Conservation (phyloP, 2,888 invertebrate species). For the Dinocampus coccinellae region DNA sequence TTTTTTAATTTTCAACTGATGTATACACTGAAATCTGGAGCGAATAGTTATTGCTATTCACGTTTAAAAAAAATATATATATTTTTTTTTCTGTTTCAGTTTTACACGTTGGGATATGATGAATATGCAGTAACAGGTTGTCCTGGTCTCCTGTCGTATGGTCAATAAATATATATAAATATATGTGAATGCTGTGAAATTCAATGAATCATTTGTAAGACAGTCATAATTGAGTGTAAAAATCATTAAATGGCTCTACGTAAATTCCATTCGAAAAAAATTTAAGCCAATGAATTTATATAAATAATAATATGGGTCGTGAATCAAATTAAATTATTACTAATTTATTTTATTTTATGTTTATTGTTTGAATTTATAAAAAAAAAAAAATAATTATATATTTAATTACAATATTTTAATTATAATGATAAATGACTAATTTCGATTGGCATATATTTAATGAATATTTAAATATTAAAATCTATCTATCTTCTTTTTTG, state of each 20-base stretch:
- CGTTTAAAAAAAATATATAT: neutral
- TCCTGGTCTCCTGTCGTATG: neutral
- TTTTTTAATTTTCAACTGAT: slow-evolving; percentile 2
- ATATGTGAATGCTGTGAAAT: slow-evolving; percentile 8
- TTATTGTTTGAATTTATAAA: neutral
- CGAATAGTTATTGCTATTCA: neutral
- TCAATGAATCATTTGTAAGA: slow-evolving; percentile 25
- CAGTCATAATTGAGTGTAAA: slow-evolving; percentile 18
- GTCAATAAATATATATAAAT: slow-evolving; percentile 17
- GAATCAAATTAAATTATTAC: neutral
- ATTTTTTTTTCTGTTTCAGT: neutral
- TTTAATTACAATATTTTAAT: neutral
- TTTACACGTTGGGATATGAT: slow-evolving; percentile 17
- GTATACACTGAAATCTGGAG: slow-evolving; percentile 2
- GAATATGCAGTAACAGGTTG: slow-evolving; percentile 31
- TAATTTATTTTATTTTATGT: neutral
- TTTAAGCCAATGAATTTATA: neutral
- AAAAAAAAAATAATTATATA: neutral
- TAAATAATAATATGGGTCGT: neutral
- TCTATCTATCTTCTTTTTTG: too few relatives aligned
- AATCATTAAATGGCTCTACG: slow-evolving; percentile 20
- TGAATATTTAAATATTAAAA: neutral
- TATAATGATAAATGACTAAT: neutral
- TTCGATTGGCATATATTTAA: neutral
- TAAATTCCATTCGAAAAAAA: neutral